Base-by-base conservation (phyloP, 23 tunicate species). In the Ciona savignyi region DNA sequence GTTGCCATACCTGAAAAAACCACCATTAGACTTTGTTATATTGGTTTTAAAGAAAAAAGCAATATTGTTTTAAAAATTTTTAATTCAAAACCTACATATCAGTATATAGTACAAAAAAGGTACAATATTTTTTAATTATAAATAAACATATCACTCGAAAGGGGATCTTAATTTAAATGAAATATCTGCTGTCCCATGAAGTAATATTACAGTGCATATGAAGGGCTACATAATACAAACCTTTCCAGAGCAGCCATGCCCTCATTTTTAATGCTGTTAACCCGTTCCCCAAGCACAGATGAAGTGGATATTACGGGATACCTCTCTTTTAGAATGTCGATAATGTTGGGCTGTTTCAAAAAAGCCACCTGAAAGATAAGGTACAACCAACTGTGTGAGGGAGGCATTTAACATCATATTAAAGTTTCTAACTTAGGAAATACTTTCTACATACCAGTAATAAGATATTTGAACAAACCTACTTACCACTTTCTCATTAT, bases 401-500 rank as follows among this genome's bases (percentile, higher is more conserved):
- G n/a, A n/a, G n/a, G n/a, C n/a, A n/a, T n/a, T n/a, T n/a, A n/a
- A n/a, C n/a, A n/a, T n/a, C n/a, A n/a, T n/a, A n/a, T n/a, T n/a
- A n/a, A n/a, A n/a, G n/a, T n/a, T n/a, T n/a, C n/a, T n/a, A n/a
- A n/a, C n/a, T n/a, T n/a, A n/a, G n/a, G n/a, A n/a, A n/a, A n/a
- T n/a, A n/a, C n/a, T n/a, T n/a, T n/a, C n/a, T n/a, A n/a, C n/a
- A n/a, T n/a, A n/a, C n/a, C n/a, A n/a, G n/a, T n/a, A n/a, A n/a
- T n/a, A n/a, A n/a, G n/a, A n/a, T n/a, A n/a, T n/a, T n/a, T n/a
- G n/a, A n/a, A n/a, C n/a, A n/a, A n/a, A n/a, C 23, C n/a, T n/a
- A 68, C 95, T 76, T 60, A 90, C 97, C 79, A 91, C 86, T 91
- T 85, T 91, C 4, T 91, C 97, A 63, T 91, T 91, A 75, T 91